Conservation (phyloP, 2,888 invertebrate species). For the Dasysyrphus albostriatus region DNA sequence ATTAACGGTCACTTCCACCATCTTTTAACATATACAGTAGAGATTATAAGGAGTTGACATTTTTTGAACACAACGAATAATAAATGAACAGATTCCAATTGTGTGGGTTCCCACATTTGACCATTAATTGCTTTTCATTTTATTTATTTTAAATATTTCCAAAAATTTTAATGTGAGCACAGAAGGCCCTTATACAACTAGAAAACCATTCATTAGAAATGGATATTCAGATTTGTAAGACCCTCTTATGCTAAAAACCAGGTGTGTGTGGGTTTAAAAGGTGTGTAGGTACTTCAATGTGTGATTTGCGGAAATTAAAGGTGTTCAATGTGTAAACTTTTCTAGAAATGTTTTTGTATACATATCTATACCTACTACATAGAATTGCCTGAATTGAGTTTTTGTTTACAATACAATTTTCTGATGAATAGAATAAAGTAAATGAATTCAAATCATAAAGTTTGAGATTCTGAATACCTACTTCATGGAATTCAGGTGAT, state of each 20-base stretch:
- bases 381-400: too few relatives aligned
- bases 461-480: neutral
- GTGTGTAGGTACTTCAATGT: neutral
- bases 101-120: conserved; percentile 23
- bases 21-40: neutral
- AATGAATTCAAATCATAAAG: neutral
- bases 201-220: conserved; percentile 22
- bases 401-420: conserved; percentile 27
- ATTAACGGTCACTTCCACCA: conserved; percentile 37
- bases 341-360: neutral
- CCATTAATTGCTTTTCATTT: conserved; percentile 22
- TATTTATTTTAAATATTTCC: neutral
- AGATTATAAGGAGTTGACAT: conserved; percentile 2
- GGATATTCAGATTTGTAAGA: conserved; percentile 15
- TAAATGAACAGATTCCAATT: conserved; percentile 2
- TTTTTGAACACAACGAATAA: conserved; percentile 7
- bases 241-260: conserved; percentile 15
- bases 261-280: conserved; percentile 38
- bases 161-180: conserved; percentile 1
- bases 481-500: neutral
- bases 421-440: neutral
- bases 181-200: conserved; percentile 4
- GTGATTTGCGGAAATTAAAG: conserved; percentile 36
- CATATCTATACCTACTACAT: too few relatives aligned
- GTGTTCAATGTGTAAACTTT: conserved; percentile 31